Evolutionary conservation across 2,888 invertebrate genomes (phyloP).

Genomic region (Odontothrips loti): DNA sequence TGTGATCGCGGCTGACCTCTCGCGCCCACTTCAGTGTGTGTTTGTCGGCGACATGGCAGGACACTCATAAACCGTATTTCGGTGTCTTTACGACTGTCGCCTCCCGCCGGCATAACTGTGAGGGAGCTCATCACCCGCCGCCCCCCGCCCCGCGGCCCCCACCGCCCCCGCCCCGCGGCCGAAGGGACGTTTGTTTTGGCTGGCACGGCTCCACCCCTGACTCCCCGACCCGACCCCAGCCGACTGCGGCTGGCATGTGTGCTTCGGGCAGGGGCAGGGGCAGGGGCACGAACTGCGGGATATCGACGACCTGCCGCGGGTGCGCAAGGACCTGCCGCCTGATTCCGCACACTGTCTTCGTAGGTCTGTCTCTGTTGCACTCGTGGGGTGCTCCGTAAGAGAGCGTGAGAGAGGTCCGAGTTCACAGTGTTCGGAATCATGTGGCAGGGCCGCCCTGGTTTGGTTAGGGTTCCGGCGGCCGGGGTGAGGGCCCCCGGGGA

Average conservation of each 20-base stretch:
- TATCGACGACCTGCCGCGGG: background rate
- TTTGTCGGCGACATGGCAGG: background rate
- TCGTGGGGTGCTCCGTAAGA: too few relatives aligned
- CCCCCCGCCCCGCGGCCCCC: background rate
- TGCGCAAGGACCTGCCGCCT: too few relatives aligned
- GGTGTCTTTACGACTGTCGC: constrained; percentile 16
- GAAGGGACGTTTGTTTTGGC: background rate
- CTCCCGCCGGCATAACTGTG: background rate
- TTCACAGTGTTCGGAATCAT: too few relatives aligned
- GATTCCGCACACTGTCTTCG: too few relatives aligned
- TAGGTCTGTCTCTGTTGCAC: too few relatives aligned
- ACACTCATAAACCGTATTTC: constrained; percentile 25
- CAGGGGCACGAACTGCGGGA: background rate
- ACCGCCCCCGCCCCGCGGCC: background rate
- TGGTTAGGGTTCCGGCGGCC: too few relatives aligned
- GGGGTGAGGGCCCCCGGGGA: too few relatives aligned
- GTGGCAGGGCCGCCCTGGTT: too few relatives aligned
- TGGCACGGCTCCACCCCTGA: background rate
- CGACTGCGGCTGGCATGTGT: background rate
- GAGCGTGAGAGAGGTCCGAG: too few relatives aligned
- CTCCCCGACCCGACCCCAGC: background rate
- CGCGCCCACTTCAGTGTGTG: background rate
- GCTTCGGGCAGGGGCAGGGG: background rate
- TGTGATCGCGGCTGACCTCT: too few relatives aligned
- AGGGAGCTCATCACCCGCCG: background rate